Conservation (phyloP, 2,797 vertebrate species). For the Decapterus maruadsi region DNA sequence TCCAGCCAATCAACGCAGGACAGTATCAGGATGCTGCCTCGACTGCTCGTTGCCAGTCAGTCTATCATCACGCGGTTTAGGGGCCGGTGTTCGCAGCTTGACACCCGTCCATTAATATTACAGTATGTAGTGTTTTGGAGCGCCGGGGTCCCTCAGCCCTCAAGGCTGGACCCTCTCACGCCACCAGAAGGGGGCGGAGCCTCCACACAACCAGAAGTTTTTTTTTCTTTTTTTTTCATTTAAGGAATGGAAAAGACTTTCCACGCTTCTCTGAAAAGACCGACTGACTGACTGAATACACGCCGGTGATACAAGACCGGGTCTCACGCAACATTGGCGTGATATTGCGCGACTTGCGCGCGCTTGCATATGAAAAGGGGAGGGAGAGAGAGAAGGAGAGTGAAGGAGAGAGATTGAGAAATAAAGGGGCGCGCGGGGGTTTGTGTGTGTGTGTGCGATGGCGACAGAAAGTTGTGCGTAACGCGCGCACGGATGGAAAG, state of each 20-base stretch:
- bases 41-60: slow-evolving; percentile 23
- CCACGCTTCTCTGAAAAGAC: background rate
- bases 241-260: slow-evolving; percentile 37
- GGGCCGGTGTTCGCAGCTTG: slow-evolving; percentile 65
- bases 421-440: background rate
- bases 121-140: slow-evolving; percentile 47
- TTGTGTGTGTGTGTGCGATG: background rate
- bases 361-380: slow-evolving; percentile 15
- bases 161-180: slow-evolving; percentile 73
- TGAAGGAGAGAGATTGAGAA: background rate
- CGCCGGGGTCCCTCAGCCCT: slow-evolving; percentile 57
- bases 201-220: slow-evolving; percentile 37
- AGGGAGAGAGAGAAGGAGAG: background rate
- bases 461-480: slow-evolving; percentile 48
- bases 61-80: slow-evolving; percentile 54
- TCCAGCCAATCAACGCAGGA: slow-evolving; percentile 35
- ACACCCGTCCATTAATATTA: slow-evolving; percentile 62
- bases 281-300: slow-evolving; percentile 16
- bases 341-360: slow-evolving; percentile 69
- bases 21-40: slow-evolving; percentile 31
- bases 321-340: slow-evolving; percentile 75
- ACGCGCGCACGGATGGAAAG: slow-evolving; percentile 53
- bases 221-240: slow-evolving; percentile 1
- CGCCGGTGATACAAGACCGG: slow-evolving; percentile 20
- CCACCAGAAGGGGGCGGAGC: slow-evolving; percentile 75